Percentiles rank a stretch among this genome's conserved stretches.
Evolutionary conservation across 2,113 vertebrate species (phyloP).

Genomic region (Zosterops japonicus): DNA sequence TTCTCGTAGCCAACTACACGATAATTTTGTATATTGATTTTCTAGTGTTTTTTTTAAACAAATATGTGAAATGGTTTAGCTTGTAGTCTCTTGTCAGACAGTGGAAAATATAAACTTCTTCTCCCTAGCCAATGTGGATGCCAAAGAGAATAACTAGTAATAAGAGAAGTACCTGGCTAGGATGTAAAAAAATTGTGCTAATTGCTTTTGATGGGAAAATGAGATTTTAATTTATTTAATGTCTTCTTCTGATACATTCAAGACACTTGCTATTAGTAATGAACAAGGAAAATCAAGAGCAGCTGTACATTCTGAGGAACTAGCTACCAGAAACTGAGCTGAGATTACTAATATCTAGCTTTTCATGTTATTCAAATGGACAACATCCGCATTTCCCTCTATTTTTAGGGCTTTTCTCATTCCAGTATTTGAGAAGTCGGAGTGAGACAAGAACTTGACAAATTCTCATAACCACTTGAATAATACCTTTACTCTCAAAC

Average conservation of each 20-base stretch:
- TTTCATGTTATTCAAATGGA: neutral
- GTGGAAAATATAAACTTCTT: neutral
- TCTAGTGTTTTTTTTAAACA: neutral
- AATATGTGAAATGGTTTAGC: neutral
- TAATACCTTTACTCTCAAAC: neutral
- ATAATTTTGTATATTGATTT: neutral
- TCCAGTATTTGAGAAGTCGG: neutral
- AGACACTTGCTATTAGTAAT: neutral
- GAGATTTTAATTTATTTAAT: constrained; percentile 32
- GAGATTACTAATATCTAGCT: neutral
- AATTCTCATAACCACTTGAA: neutral
- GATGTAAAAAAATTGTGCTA: neutral
- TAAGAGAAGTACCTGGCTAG: constrained; percentile 13
- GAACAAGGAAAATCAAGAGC: neutral
- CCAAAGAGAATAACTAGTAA: neutral
- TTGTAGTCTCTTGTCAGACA: neutral
- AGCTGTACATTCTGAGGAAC: neutral
- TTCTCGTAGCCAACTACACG: neutral
- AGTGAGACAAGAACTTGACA: neutral
- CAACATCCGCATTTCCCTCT: neutral
- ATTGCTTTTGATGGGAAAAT: constrained; percentile 30
- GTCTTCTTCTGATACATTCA: constrained; percentile 5
- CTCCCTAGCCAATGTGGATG: neutral
- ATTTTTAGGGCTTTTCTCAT: neutral
- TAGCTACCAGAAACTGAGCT: neutral